Conservation (phyloP, 2,888 invertebrate genomes). For the Norana najaformis region DNA sequence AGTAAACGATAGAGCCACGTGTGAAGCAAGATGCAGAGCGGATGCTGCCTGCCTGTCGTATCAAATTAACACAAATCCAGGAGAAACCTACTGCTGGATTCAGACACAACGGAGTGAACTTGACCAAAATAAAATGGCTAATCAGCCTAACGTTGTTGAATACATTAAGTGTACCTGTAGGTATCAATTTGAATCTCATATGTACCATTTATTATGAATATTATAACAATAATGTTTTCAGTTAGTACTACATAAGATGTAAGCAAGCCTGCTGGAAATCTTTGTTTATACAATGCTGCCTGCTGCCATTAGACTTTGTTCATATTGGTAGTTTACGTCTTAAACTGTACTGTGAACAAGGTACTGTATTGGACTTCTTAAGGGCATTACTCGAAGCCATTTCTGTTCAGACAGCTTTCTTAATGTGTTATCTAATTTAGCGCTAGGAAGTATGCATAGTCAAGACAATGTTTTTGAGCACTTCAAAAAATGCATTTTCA, state of each 20-base stretch:
- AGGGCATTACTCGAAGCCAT: too few relatives aligned
- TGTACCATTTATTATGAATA: not conserved
- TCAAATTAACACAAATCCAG: not conserved
- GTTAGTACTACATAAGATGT: too few relatives aligned
- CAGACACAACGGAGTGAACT: not conserved
- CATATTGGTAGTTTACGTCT: not conserved
- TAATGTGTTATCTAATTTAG: too few relatives aligned
- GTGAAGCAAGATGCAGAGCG: not conserved
- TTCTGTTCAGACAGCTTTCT: too few relatives aligned
- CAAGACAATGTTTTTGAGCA: too few relatives aligned
- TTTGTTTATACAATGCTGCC: not conserved
- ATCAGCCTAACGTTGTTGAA: not conserved
- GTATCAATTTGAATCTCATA: not conserved
- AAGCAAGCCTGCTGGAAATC: too few relatives aligned
- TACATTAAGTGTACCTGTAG: not conserved
- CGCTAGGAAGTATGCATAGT: too few relatives aligned
- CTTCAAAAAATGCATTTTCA: not conserved
- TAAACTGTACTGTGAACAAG: not conserved
- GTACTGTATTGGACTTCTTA: not conserved
- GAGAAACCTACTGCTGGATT: not conserved
- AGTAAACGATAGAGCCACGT: not conserved
- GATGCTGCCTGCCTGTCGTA: not conserved
- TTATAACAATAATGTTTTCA: not conserved
- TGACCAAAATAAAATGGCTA: not conserved
- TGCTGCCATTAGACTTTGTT: not conserved